Evolutionary conservation across 2,113 vertebrate genomes (phyloP).

Genomic region (Podiceps cristatus): DNA sequence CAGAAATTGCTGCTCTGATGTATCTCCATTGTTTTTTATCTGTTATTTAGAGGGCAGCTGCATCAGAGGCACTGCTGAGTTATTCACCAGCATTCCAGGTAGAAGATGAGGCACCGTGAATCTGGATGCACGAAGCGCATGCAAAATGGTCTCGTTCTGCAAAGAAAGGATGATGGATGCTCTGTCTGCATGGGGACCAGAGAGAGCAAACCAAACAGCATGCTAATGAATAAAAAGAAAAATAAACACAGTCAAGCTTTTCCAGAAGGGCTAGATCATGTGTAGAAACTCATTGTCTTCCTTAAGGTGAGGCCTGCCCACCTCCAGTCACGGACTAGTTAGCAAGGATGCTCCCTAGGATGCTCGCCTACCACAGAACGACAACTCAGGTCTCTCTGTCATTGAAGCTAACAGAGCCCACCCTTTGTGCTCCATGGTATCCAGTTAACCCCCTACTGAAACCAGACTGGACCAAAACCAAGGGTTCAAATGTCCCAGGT

Average conservation of each 20-base stretch:
- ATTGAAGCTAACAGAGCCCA: neutral
- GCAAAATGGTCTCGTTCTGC: neutral
- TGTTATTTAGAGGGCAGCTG: neutral
- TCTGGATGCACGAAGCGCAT: accelerated
- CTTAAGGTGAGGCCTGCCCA: neutral
- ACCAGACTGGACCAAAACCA: neutral
- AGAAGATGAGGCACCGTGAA: neutral
- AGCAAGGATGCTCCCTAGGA: neutral
- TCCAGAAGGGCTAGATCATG: accelerated
- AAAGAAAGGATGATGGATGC: too few species aligned
- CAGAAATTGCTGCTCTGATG: neutral
- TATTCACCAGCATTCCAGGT: neutral
- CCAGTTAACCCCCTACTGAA: neutral
- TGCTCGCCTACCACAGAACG: neutral
- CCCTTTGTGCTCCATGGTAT: accelerated
- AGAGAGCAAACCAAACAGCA: neutral
- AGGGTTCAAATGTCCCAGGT: neutral
- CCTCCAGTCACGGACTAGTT: accelerated
- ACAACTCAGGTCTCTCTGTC: neutral
- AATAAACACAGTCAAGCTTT: neutral
- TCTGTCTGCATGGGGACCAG: neutral
- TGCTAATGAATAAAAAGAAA: neutral
- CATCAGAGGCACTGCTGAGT: neutral
- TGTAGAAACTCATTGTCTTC: neutral
- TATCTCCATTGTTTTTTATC: neutral